Evolutionary conservation across 2,888 invertebrate species (phyloP).

Genomic region (Ormyrus pomaceus): DNA sequence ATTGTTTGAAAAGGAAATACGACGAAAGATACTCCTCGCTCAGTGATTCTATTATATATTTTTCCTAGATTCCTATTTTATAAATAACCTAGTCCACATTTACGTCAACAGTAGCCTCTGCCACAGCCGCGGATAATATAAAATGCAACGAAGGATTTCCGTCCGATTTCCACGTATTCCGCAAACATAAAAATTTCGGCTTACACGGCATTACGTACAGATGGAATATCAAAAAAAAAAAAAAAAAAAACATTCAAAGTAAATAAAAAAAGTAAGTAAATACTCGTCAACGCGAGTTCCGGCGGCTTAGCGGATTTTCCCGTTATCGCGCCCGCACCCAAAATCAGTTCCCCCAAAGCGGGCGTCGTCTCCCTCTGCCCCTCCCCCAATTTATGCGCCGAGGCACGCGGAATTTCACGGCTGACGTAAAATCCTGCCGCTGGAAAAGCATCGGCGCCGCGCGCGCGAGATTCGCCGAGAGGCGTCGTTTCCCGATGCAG

Average conservation of each 20-base stretch:
- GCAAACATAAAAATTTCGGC: too few relatives aligned
- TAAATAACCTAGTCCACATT: too few relatives aligned
- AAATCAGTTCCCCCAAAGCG: background rate
- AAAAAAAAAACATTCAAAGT: too few relatives aligned
- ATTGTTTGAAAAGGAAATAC: too few relatives aligned
- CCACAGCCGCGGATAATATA: too few relatives aligned
- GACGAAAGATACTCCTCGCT: background rate
- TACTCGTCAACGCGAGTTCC: background rate
- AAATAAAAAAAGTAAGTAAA: background rate
- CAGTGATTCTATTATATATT: background rate
- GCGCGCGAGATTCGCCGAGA: too few relatives aligned
- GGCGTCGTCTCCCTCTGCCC: background rate
- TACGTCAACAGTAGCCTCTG: too few relatives aligned
- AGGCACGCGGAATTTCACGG: constrained; percentile 16
- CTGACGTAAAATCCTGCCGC: constrained; percentile 9
- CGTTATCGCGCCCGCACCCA: background rate
- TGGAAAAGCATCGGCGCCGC: background rate
- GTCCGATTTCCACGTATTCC: too few relatives aligned
- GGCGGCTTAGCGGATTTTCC: background rate
- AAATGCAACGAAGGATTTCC: too few relatives aligned
- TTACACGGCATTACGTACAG: too few relatives aligned
- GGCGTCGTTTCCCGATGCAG: too few relatives aligned
- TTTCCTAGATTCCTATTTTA: background rate
- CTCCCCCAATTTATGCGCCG: constrained; percentile 5
- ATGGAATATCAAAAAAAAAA: too few relatives aligned